phyloP scores from a whole-genome alignment of 1,140 invertebrate species.

The Popillia japonica region DNA sequence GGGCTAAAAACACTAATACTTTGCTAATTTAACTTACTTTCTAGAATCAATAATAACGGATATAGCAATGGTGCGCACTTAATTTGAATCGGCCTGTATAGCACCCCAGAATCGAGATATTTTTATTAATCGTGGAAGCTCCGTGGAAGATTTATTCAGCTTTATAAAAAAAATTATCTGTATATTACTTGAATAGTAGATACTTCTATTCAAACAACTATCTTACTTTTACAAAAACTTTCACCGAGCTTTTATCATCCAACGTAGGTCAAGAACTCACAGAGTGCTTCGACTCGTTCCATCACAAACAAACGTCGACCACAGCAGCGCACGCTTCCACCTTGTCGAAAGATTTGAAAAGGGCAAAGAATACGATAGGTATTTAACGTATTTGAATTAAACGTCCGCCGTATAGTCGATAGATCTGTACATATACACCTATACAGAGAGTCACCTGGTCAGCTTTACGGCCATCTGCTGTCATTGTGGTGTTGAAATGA shows the following conservation, averaged over 20 bases:
- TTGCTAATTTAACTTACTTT: too few relatives aligned
- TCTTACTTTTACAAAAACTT: background rate
- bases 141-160: too few relatives aligned
- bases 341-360: conserved; percentile 10
- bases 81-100: too few relatives aligned
- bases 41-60: too few relatives aligned
- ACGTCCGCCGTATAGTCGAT: conserved; percentile 40
- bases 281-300: background rate
- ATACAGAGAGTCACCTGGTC: conserved; percentile 51
- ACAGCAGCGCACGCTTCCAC: background rate
- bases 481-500: conserved; percentile 57
- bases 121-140: too few relatives aligned
- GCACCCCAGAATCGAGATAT: too few relatives aligned
- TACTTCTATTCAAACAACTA: too few relatives aligned
- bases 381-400: conserved; percentile 12
- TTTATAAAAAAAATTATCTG: too few relatives aligned
- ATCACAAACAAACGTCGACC: background rate
- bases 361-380: background rate
- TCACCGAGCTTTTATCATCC: conserved; percentile 4
- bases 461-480: conserved; percentile 53
- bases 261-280: conserved; percentile 2
- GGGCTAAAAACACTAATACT: too few relatives aligned
- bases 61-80: too few relatives aligned
- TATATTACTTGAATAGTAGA: too few relatives aligned
- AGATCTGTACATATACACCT: conserved; percentile 18